Percentiles rank a stretch among this genome's conserved stretches.
Conservation (phyloP, 2,888 invertebrate genomes). For the Pammene fasciana region DNA sequence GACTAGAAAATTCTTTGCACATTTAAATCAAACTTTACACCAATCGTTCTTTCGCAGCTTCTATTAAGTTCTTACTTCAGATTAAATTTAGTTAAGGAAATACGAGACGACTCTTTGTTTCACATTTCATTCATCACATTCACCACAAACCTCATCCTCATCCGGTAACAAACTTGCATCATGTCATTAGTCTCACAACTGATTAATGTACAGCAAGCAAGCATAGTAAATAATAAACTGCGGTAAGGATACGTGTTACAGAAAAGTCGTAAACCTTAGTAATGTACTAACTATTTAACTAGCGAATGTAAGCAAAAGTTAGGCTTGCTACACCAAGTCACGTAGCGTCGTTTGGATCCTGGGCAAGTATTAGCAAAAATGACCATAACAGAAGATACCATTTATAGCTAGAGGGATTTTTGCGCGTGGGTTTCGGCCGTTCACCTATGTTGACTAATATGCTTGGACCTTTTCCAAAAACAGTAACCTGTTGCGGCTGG, state of each 20-base stretch:
- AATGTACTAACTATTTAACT: slow-evolving; percentile 33
- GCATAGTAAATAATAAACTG: slow-evolving; percentile 17
- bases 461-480: slow-evolving; percentile 71
- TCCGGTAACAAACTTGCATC: slow-evolving; percentile 8
- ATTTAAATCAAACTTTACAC: slow-evolving; percentile 11
- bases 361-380: slow-evolving; percentile 53
- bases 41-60: background rate
- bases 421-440: slow-evolving; percentile 72
- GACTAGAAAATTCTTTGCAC: slow-evolving; percentile 30
- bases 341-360: slow-evolving; percentile 52
- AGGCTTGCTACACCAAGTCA: slow-evolving; percentile 48
- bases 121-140: slow-evolving; percentile 15
- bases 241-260: slow-evolving; percentile 27
- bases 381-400: slow-evolving; percentile 57
- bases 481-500: slow-evolving; percentile 54
- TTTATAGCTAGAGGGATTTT: slow-evolving; percentile 54
- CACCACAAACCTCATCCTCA: slow-evolving; percentile 28
- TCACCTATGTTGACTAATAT: slow-evolving; percentile 71
- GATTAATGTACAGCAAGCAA: slow-evolving; percentile 15
- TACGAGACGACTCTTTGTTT: background rate
- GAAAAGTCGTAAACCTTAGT: slow-evolving; percentile 41
- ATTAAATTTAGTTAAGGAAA: slow-evolving; percentile 14
- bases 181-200: slow-evolving; percentile 13
- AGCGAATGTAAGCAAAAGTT: slow-evolving; percentile 43
- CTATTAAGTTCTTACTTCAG: background rate